Base-by-base conservation (phyloP, 64 coral and sea anemone species). In the Dendronephthya gigantea region DNA sequence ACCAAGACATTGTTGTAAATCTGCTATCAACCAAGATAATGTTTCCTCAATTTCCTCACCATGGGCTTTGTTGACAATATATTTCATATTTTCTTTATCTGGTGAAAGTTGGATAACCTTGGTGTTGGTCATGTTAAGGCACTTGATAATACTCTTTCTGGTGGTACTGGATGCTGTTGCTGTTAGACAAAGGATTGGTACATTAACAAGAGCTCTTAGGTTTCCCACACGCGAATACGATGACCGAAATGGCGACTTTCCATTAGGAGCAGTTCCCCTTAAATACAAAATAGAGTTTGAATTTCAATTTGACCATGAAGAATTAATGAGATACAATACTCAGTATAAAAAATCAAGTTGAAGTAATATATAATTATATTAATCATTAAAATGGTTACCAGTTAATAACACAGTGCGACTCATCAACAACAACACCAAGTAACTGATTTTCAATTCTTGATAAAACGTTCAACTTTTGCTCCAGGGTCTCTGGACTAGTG, bases 311-410 rank as follows among this genome's bases (percentile, higher is more conserved):
- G 4, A 45, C 41, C 11, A 45, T 45, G 41, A 4, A 45, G 41
- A 4, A 45, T 45, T 11, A 32, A 4, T n/a, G 17, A 15, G 32
- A 81, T 39, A 31, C 17, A 31, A 81, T 5, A 81, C 32, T 32
- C 17, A 16, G 14, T 6, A 36, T 32, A 81, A 25, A 81, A 15
- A 29, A 0, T 5, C 23, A 36, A 28, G 0, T 2, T 32, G 6
- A 25, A 30, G 7, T n/a, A 82, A 23, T n/a, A 38, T 2, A 1
- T n/a, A 38, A 82, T 4, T 9, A 36, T 40, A 17, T 40, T n/a
- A 22, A 37, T 82, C 19, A 36, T 22, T 35, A 36, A 84, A 33
- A 84, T 33, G 19, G 40, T 51, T 84, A 84, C 83, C 83, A 84
- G 9, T 40, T 27, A 28, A 84, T 50, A 0, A 84, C 35, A 50